Base-by-base conservation (phyloP, 2,888 invertebrate species). In the Emesis furor region DNA sequence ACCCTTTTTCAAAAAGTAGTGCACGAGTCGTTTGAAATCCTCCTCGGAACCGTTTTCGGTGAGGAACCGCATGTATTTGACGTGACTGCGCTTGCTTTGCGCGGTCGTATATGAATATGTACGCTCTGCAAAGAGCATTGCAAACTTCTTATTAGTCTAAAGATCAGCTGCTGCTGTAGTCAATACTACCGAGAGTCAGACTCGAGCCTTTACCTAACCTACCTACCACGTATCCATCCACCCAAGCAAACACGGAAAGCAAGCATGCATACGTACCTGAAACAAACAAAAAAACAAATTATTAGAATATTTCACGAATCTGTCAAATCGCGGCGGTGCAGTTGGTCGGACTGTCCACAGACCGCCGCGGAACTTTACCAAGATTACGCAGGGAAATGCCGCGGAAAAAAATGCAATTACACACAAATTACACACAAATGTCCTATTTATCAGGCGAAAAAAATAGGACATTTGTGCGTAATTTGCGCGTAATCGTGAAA, bases 11-110 rank as follows among this genome's bases (percentile, higher is more conserved):
- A 62, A 10, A 62, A 62, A 62, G 30, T 62, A 62, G 12, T 62
- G 62, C 12, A 62, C 30, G 62, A 62, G 62, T 30, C 62, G 62
- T 62, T 88, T 73, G 32, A 46, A 73, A 46, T 73, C 39, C 39
- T 73, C 76, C 81, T 79, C 69, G 35, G 35, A 69, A 69, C 39
- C 69, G 69, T 62, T 62, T 62, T 62, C 62, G 62, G 62, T 30
- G 30, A 62, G 62, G 30, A 62, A 62, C 62, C 62, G 30, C 62
- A 62, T 62, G 30, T 62, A 62, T 62, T 62, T 62, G 62, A 62
- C 62, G 30, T 62, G 62, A 62, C 24, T 62, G 12, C 62, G 62
- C 30, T 62, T 62, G 62, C 62, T 30, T 8, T 62, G 24, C 17
- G 62, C 62, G n/a, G 62, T 62, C 62, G 62, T 62, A 62, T 62